Conservation (phyloP, 2,113 vertebrate genomes). For the Chitala chitala region DNA sequence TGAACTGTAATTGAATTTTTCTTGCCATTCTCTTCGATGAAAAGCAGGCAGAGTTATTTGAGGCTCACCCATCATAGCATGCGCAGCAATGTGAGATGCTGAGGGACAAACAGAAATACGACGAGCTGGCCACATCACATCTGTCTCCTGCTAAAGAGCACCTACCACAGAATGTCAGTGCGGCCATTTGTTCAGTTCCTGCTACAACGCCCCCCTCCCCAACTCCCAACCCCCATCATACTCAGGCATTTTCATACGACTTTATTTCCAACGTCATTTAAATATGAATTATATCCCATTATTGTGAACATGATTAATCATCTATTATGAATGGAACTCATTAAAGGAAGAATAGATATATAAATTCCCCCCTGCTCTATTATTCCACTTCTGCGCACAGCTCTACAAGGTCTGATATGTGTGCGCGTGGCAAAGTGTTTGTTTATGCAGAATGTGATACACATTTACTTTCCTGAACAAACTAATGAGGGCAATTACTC, state of each 20-base stretch:
- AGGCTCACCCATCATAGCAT: background rate
- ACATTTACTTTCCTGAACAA: constrained; percentile 20
- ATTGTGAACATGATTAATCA: constrained; percentile 22
- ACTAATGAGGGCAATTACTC: constrained; percentile 23
- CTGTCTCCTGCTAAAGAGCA: background rate
- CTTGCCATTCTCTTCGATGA: background rate
- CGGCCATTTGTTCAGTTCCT: background rate
- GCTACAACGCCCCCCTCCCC: too few relatives aligned
- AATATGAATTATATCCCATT: constrained; percentile 21
- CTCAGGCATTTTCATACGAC: background rate
- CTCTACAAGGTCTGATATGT: constrained; percentile 10
- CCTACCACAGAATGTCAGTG: background rate
- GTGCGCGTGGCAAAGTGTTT: constrained; percentile 17
- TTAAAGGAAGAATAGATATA: constrained; percentile 19
- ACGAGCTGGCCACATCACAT: background rate
- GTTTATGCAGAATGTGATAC: constrained; percentile 19
- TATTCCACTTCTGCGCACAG: background rate
- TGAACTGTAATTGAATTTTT: background rate
- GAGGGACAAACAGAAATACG: background rate
- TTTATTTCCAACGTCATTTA: constrained; percentile 9
- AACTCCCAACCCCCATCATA: background rate
- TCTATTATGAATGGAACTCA: constrained; percentile 17
- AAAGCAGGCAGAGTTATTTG: background rate
- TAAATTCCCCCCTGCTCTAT: constrained; percentile 14
- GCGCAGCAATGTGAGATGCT: background rate